These are phyloP conservation scores for Dasypolia templi DNA, from an alignment of 2,888 invertebrate genomes.

Conservation along the genomic window DNA sequence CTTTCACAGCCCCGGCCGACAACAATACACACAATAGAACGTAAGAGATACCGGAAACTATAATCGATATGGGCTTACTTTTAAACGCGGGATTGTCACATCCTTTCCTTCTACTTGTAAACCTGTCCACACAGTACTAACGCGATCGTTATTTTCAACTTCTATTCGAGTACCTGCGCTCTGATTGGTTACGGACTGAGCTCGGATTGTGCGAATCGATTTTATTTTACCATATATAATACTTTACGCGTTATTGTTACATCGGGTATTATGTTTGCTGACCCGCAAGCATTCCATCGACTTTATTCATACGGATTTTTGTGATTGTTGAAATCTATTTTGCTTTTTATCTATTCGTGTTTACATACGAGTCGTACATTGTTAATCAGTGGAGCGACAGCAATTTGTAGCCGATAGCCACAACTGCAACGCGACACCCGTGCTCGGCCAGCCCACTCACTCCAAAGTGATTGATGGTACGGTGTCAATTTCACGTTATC, in stretches of 20 bases:
- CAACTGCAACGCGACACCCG: constrained; percentile 85
- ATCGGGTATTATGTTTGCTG: constrained; percentile 69
- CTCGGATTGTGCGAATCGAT: constrained; percentile 69
- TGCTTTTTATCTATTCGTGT: constrained; percentile 67
- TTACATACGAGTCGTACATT: constrained; percentile 71
- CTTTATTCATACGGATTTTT: constrained; percentile 67
- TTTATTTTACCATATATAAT: constrained; percentile 74
- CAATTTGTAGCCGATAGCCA: constrained; percentile 87
- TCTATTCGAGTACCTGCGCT: constrained; percentile 66
- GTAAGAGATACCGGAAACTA: constrained; percentile 86
- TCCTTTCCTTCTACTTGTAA: constrained; percentile 72
- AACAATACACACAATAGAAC: constrained; percentile 81
- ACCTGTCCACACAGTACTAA: constrained; percentile 69
- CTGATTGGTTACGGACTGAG: constrained; percentile 56
- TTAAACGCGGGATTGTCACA: constrained; percentile 76
- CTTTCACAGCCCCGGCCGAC: constrained; percentile 72
- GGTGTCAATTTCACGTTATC: constrained; percentile 86
- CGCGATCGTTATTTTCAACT: constrained; percentile 56
- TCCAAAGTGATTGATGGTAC: constrained; percentile 84
- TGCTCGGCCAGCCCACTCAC: constrained; percentile 80
- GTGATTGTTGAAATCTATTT: constrained; percentile 72
- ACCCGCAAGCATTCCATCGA: constrained; percentile 56
- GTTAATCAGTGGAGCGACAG: constrained; percentile 83
- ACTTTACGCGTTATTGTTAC: constrained; percentile 70
- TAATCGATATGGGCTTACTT: constrained; percentile 83